Percentiles rank a stretch among this genome's conserved stretches.
Conservation (phyloP, 2,113 vertebrate species). For the Ptyas mucosa region DNA sequence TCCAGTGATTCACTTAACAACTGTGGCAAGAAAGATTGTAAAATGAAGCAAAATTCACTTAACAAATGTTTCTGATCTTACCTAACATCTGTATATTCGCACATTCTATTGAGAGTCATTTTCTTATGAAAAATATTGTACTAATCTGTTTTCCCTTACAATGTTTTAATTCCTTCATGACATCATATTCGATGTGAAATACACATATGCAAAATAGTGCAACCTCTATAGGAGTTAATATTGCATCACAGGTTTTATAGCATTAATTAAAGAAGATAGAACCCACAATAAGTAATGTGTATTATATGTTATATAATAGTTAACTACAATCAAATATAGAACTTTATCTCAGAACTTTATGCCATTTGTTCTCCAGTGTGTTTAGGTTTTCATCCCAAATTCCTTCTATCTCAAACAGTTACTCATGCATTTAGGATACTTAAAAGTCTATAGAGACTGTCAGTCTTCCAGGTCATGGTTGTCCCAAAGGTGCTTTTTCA, state of each 20-base stretch:
- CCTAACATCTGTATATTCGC: neutral
- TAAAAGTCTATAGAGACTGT: neutral
- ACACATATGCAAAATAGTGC: neutral
- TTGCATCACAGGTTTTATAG: neutral
- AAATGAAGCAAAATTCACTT: neutral
- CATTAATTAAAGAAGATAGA: neutral
- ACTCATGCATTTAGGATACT: too few relatives aligned
- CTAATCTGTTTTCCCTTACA: neutral
- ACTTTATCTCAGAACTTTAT: neutral
- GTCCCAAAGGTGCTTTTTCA: too few relatives aligned
- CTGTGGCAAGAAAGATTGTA: neutral
- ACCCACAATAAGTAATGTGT: neutral
- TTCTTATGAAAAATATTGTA: neutral
- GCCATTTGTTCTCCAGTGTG: neutral
- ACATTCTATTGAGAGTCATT: neutral
- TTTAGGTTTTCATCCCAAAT: neutral
- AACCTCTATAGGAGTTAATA: neutral
- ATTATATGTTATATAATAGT: neutral
- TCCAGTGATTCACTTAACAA: neutral
- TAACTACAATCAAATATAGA: neutral
- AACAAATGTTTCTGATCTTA: neutral
- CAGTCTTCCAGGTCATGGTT: too few relatives aligned
- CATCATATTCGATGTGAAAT: neutral
- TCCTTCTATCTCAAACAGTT: neutral
- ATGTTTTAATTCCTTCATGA: neutral